Base-by-base conservation (phyloP, 2,797 vertebrate genomes). In the Numenius phaeopus region DNA sequence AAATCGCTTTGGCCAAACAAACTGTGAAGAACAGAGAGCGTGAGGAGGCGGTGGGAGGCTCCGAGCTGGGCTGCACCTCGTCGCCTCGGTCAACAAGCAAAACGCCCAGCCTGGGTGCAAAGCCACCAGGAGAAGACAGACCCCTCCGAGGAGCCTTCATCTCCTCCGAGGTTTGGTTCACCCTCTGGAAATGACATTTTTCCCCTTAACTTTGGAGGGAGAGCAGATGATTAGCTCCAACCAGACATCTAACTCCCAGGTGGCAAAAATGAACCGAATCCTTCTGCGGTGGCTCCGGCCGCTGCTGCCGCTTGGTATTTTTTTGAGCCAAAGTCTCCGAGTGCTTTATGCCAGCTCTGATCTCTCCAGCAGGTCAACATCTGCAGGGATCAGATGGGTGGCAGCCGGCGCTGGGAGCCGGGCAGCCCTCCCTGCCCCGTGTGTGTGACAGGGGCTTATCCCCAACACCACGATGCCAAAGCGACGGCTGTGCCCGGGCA, bases 11-110 rank as follows among this genome's bases (percentile, higher is more conserved):
- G 66, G 54, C 55, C 46, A 64, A 73, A 42, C 32, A 37, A 52
- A 52, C 42, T 0, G 0, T 4, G 0, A 46, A 32, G 37, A 40
- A 24, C 15, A 18, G 42, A 23, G 15, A 13, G 55, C 0, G 13
- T 9, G 54, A 29, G 54, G 71, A 61, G 54, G 17, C 11, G 47
- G 27, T 8, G n/a, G 61, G 29, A 15, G 32, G 59, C 30, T 49
- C 40, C 1, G 77, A 15, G 40, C 27, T 21, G 69, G 57, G 46
- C 6, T 37, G 57, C 37, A 2, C 27, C 30, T 26, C 6, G 4
- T 17, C 9, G 1, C 9, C 21, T 24, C 1, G 13, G 47, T 37
- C 22, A 2, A 3, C 12, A 11, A 32, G 14, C 17, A 16, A 71
- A 82, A 23, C 3, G 40, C 72, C 37, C 20, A 27, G 24, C 57